A percentile compares a stretch with the other conserved stretches of the same genome.
Conservation (phyloP, 2,888 invertebrate species). For the Noctuana brunneofusca region DNA sequence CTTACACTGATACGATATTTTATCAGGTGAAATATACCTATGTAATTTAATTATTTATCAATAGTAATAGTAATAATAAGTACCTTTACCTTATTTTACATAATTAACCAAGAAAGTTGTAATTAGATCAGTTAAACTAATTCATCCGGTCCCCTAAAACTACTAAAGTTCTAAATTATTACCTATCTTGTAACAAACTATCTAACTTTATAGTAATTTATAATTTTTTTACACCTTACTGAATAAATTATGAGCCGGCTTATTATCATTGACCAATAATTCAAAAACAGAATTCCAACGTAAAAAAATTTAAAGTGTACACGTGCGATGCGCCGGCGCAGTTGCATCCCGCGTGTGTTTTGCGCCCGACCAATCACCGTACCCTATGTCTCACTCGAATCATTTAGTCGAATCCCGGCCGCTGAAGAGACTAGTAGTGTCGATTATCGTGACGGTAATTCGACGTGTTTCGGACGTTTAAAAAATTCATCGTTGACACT, state of each 20-base stretch:
- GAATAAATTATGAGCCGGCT: neutral
- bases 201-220: too few relatives aligned
- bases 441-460: constrained; percentile 52
- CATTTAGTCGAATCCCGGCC: constrained; percentile 60
- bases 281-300: constrained; percentile 23
- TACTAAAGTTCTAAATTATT: too few relatives aligned
- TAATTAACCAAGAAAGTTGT: too few relatives aligned
- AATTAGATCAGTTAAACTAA: too few relatives aligned
- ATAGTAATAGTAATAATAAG: too few relatives aligned
- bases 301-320: constrained; percentile 27
- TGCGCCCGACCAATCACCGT: constrained; percentile 46
- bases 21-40: too few relatives aligned
- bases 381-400: constrained; percentile 47
- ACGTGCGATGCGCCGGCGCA: constrained; percentile 35
- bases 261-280: too few relatives aligned
- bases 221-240: neutral
- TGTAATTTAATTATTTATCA: too few relatives aligned
- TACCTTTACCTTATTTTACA: too few relatives aligned
- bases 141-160: too few relatives aligned
- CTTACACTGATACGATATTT: too few relatives aligned
- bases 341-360: constrained; percentile 39
- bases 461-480: constrained; percentile 48
- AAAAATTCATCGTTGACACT: constrained; percentile 51
- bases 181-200: too few relatives aligned
- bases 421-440: constrained; percentile 52